phyloP scores from a whole-genome alignment of 2,888 invertebrate genomes.

The Drepana falcataria region DNA sequence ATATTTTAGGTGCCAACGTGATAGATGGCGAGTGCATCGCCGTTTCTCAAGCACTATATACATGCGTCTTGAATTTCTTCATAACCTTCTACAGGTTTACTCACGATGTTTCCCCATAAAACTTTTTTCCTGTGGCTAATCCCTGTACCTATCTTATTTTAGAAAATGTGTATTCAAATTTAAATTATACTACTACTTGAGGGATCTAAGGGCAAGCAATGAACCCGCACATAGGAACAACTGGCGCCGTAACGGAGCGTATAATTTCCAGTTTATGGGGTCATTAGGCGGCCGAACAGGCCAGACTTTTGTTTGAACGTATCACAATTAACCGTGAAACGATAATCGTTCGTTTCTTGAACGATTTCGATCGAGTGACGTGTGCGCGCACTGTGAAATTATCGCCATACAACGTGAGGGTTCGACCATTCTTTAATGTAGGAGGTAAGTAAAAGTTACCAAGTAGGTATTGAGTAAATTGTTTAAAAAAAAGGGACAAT shows the following conservation, averaged over 20 bases:
- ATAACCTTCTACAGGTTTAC: too few species aligned
- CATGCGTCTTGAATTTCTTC: too few species aligned
- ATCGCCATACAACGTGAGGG: slow-evolving; percentile 10
- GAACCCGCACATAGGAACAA: slow-evolving; percentile 38
- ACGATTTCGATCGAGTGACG: slow-evolving; percentile 26
- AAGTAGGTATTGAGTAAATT: too few species aligned
- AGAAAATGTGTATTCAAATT: slow-evolving; percentile 8
- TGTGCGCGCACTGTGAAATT: slow-evolving; percentile 17
- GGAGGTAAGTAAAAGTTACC: too few species aligned
- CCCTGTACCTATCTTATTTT: too few species aligned
- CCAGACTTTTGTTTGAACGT: slow-evolving; percentile 53
- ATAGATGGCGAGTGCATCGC: too few species aligned
- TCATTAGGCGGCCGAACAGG: slow-evolving; percentile 61
- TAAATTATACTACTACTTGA: slow-evolving; percentile 8
- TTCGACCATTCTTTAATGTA: slow-evolving; percentile 1
- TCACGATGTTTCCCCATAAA: too few species aligned
- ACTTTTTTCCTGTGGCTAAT: too few species aligned
- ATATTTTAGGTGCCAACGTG: too few species aligned
- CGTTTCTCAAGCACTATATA: too few species aligned
- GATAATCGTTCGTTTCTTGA: slow-evolving; percentile 66
- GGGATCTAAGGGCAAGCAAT: slow-evolving; percentile 23
- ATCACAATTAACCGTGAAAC: slow-evolving; percentile 67
- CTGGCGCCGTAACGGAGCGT: slow-evolving; percentile 58
- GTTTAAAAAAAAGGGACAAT: too few species aligned
- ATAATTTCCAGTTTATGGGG: slow-evolving; percentile 67